Evolutionary conservation across 2,113 vertebrate species (phyloP).

Genomic region (Petaurus breviceps): DNA sequence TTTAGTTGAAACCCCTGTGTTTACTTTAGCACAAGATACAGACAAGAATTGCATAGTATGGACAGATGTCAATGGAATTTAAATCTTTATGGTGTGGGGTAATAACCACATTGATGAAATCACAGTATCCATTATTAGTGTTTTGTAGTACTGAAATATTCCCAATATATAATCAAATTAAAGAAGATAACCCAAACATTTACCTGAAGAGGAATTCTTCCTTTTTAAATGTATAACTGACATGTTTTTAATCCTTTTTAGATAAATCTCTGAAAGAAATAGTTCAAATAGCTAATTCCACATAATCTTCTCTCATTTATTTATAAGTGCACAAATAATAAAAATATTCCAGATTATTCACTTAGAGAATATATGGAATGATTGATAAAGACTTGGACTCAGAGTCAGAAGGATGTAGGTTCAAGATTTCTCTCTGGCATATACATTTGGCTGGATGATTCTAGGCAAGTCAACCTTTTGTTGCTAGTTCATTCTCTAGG

Average conservation of each 20-base stretch:
- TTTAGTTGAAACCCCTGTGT: not conserved
- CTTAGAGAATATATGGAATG: not conserved
- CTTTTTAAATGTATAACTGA: not conserved
- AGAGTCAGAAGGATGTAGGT: not conserved
- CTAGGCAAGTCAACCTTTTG: not conserved
- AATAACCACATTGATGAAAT: not conserved
- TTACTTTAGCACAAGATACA: not conserved
- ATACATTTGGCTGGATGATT: not conserved
- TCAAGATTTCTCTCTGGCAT: not conserved
- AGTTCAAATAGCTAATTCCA: not conserved
- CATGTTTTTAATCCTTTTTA: not conserved
- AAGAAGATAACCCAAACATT: not conserved
- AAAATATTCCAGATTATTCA: not conserved
- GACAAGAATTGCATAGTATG: not conserved
- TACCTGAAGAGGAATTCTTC: not conserved
- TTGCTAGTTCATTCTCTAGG: not conserved
- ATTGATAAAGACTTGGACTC: not conserved
- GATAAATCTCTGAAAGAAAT: not conserved
- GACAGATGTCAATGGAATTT: not conserved
- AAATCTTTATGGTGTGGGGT: not conserved
- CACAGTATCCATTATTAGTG: not conserved
- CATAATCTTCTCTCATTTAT: not conserved
- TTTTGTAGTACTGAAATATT: not conserved
- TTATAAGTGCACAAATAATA: not conserved
- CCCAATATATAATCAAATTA: not conserved